Evolutionary conservation across 2,797 vertebrate genomes (phyloP), one percentile per base, ranked within the genome.

Genomic region (Tamandua tetradactyla): DNA sequence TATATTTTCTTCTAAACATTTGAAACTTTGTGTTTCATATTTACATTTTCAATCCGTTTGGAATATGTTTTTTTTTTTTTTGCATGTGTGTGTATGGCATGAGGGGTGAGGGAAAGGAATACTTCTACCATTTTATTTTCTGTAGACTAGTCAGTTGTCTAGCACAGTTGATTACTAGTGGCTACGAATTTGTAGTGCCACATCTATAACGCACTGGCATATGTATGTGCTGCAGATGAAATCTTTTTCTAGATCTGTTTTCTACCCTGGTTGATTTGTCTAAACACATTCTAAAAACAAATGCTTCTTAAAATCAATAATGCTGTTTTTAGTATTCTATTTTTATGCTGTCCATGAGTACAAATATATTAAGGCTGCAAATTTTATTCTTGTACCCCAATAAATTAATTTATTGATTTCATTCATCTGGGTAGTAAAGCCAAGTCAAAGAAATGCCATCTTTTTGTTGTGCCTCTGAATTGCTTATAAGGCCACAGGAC

Each of bases 1-100:
- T 44, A 35, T 87, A 72, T 49, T 78, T 90, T 87, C 57, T 64
- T 78, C 44, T 35, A 42, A 27, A 94, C 42, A 15, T 66, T 71
- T 78, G n/a, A 35, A 30, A 18, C 32, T 82, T 78, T 49, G n/a
- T 17, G 49, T 92, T 74, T 89, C 25, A 61, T 49, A 85, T 52
- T 52, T 82, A 78, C 32, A 13, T 52, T 17, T 86, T 75, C 74
- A 35, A 74, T 84, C 20, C 27, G 35, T 72, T 57, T 59, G 59
- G 69, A 76, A 71, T 47, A n/a, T 0, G 25, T 22, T 9, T 13
- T 66, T 69, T 32, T 49, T n/a, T n/a, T n/a, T n/a, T n/a, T n/a
- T n/a, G n/a, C n/a, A n/a, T n/a, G n/a, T n/a, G 12, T n/a, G 52
- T 64, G n/a, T 20, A 5, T 2, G 47, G 17, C 23, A 1, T 82